Conservation (phyloP, 2,113 vertebrate genomes). For the Anhinga anhinga region DNA sequence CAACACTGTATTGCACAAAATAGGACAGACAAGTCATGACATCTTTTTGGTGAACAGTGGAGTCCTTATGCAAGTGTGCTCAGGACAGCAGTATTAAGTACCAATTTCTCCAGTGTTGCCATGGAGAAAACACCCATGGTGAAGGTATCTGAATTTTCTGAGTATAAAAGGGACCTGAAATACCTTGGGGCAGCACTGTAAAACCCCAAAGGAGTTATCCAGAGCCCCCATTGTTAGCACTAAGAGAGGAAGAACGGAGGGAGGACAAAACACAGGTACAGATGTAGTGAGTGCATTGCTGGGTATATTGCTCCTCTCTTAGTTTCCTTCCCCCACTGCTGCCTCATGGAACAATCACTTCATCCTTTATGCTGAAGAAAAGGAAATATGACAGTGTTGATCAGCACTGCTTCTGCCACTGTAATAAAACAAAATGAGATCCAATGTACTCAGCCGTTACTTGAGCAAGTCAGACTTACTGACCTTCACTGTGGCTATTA, state of each 20-base stretch:
- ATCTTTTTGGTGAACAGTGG: neutral
- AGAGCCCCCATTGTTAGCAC: neutral
- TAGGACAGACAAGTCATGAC: neutral
- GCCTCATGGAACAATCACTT: neutral
- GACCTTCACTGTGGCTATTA: slow-evolving; percentile 64
- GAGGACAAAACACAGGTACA: neutral
- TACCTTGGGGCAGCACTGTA: neutral
- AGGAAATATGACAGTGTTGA: slow-evolving; percentile 56
- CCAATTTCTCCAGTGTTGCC: neutral
- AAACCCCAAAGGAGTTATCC: neutral
- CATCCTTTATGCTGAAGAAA: slow-evolving; percentile 29
- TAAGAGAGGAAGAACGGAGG: neutral
- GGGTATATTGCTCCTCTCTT: neutral
- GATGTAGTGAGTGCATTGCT: neutral
- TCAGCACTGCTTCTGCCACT: slow-evolving; percentile 25
- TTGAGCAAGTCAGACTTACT: slow-evolving; percentile 50
- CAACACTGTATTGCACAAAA: neutral
- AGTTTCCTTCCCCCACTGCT: neutral
- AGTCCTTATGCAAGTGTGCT: neutral
- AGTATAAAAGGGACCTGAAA: neutral
- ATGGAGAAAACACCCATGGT: neutral
- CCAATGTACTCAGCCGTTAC: slow-evolving; percentile 24
- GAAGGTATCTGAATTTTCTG: neutral
- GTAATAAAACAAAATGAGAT: slow-evolving; percentile 70
- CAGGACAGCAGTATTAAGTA: neutral